Conservation (phyloP, 1,140 invertebrate genomes). For the Saccostrea cuccullata region DNA sequence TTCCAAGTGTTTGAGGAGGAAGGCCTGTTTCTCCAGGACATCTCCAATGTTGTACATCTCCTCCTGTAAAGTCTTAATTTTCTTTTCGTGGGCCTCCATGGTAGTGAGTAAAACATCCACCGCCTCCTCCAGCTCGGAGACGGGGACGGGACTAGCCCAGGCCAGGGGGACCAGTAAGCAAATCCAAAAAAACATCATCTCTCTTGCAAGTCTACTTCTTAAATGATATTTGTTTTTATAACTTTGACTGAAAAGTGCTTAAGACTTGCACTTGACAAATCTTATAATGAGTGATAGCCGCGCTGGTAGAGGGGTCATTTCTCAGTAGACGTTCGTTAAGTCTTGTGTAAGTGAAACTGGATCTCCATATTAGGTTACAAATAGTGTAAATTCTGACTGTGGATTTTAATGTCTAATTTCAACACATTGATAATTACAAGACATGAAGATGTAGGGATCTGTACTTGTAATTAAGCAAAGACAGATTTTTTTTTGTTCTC, state of each 20-base stretch:
- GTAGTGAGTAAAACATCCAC: constrained; percentile 27
- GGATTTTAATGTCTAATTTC: neutral
- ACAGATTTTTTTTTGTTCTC: neutral
- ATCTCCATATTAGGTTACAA: neutral
- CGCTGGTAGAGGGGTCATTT: too few species aligned
- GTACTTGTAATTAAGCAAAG: neutral
- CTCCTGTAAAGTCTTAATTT: constrained; percentile 4
- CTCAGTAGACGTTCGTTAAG: too few species aligned
- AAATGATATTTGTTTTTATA: neutral
- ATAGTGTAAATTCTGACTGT: neutral
- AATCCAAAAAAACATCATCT: neutral
- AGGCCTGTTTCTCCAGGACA: constrained; percentile 16
- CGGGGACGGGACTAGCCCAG: neutral
- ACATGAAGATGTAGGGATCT: neutral
- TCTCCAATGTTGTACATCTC: constrained; percentile 35
- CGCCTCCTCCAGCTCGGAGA: neutral
- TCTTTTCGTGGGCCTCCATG: constrained; percentile 26
- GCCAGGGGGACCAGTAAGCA: neutral
- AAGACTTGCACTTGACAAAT: too few species aligned
- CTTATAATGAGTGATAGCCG: too few species aligned
- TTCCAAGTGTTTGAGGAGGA: constrained; percentile 7
- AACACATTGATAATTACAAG: neutral
- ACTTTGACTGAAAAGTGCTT: too few species aligned
- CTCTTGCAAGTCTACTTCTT: neutral
- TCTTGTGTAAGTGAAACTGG: too few species aligned